Percentiles rank a stretch among this genome's conserved stretches.
phyloP scores from a whole-genome alignment of 2,888 invertebrate genomes.

The Stenurella melanura region DNA sequence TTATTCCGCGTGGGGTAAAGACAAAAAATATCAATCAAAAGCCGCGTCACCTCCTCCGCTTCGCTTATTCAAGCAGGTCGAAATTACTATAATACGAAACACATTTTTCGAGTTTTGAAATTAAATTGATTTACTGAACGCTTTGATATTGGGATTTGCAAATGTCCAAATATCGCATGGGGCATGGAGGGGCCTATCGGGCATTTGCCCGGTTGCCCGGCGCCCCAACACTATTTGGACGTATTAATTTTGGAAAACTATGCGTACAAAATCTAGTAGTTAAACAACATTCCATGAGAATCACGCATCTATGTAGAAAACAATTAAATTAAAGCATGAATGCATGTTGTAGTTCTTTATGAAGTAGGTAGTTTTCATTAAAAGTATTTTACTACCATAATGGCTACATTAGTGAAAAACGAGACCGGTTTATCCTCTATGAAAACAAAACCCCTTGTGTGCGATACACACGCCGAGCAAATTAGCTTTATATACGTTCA shows the following conservation, averaged over 20 bases:
- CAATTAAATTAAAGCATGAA: background rate
- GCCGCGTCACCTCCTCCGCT: no score
- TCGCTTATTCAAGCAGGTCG: no score
- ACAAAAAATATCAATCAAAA: no score
- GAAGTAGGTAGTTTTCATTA: background rate
- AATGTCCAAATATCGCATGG: no score
- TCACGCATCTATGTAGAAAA: background rate
- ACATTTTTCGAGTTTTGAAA: no score
- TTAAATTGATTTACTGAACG: no score
- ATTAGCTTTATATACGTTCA: slow-evolving; percentile 4
- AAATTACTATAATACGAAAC: no score
- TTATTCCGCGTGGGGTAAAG: no score
- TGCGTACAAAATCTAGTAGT: background rate
- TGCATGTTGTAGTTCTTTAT: background rate
- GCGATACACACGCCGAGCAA: background rate
- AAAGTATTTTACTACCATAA: background rate
- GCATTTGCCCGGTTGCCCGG: no score
- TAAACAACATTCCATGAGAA: background rate
- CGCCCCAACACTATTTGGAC: no score
- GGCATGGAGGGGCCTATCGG: no score
- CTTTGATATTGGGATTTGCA: no score
- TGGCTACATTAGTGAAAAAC: slow-evolving; percentile 7
- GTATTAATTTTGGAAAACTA: background rate
- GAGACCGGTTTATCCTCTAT: background rate
- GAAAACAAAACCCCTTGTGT: slow-evolving; percentile 7